Conservation (phyloP, 2,888 invertebrate genomes). For the Lamproptera curius region DNA sequence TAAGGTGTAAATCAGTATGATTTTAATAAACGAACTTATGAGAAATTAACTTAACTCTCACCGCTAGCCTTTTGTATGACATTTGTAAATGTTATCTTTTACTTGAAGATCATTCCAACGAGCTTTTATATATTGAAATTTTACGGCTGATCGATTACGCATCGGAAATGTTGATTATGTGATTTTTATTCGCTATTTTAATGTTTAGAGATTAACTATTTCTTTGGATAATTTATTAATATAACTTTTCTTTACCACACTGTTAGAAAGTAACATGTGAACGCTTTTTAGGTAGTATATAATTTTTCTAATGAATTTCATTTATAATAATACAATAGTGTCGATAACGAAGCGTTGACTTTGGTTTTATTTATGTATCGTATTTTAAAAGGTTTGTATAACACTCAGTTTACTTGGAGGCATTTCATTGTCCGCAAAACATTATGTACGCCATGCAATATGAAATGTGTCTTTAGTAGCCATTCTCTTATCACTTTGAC, state of each 20-base stretch:
- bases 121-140: constrained; percentile 30
- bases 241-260: background rate
- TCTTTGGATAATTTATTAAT: constrained; percentile 14
- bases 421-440: background rate
- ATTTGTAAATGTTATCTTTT: constrained; percentile 28
- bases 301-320: constrained; percentile 8
- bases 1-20: constrained; percentile 64
- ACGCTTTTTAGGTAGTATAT: constrained; percentile 8
- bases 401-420: background rate
- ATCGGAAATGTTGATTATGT: constrained; percentile 7
- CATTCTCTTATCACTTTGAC: constrained; percentile 21
- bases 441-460: background rate
- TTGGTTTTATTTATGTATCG: background rate
- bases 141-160: constrained; percentile 3
- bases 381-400: background rate
- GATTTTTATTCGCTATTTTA: constrained; percentile 7
- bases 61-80: constrained; percentile 43
- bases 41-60: constrained; percentile 46
- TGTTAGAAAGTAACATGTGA: background rate
- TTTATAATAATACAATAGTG: background rate
- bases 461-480: background rate
- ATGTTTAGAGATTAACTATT: constrained; percentile 15
- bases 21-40: constrained; percentile 33
- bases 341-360: constrained; percentile 7
- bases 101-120: constrained; percentile 36